Base-by-base conservation (phyloP, 2,888 invertebrate species). In the Lissonota sp. region DNA sequence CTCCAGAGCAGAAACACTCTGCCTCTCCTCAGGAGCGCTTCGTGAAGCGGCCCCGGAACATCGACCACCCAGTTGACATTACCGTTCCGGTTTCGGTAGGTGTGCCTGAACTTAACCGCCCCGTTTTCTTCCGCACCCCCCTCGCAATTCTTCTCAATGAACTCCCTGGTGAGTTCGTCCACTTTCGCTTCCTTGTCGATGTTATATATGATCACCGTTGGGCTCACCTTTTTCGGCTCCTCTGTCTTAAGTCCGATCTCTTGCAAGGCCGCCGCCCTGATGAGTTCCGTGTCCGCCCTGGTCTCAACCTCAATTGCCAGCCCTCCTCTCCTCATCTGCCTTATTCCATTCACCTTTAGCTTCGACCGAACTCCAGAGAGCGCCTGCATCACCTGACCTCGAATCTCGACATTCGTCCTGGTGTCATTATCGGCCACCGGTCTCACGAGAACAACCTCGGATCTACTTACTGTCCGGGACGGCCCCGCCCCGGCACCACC, bases 91-190 rank as follows among this genome's bases (percentile, higher is more conserved):
- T 37, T 40, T 3, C 40, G 51, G 3, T 53, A 39, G 0, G 6
- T 4, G 53, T 53, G 53, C 4, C 66, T 12, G 5, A 53, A 66
- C 5, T 40, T 39, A 5, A 58, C 12, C 1, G 0, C 4, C 1
- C 0, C 10, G 4, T 10, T 7, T 4, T 5, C 7, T 6, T 6
- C 16, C 3, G 8, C 37, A 10, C n/a, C 57, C 4, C 5, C n/a
- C 5, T 46, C 46, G 14, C 46, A 70, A 3, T 58, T 70, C 39
- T 70, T 58, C 0, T 7, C 7, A 8, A 58, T 37, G 16, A 70
- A 26, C 1, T 26, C 26, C 1, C 1, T 3, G 3, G 26, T 26
- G 26, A 26, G 26, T 3, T 26, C 26, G 1, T 26, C 26, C 26
- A 26, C 26, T 3, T 1, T 26, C 1, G 26, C 6, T 0, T 12